Base-by-base conservation (phyloP, 64 coral and sea anemone species). In the Trachythela sp. region DNA sequence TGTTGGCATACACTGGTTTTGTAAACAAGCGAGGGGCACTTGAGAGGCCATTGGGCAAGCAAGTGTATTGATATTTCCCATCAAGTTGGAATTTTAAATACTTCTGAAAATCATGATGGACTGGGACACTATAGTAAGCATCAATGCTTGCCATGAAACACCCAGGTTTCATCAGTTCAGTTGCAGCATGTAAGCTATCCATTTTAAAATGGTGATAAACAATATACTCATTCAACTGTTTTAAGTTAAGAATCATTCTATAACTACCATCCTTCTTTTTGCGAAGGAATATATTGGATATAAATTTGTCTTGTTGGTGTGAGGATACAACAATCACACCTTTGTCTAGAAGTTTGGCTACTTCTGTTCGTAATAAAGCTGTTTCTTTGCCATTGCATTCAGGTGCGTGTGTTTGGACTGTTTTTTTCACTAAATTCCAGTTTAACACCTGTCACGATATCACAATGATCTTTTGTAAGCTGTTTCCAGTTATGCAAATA, bases 71-170 rank as follows among this genome's bases (percentile, higher is more conserved):
- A 80, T 37, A 80, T 80, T 30, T 80, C 13, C 75, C 75, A 17
- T 80, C 33, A 80, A 80, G 34, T 80, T 80, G 32, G 38, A 80
- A 80, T 36, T 80, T 80, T 13, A 80, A 18, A 37, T 80, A 80
- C 37, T 80, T 80, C 30, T 80, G 75, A 80, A 80, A 80, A 17
- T 15, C 33, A 9, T 35, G 75, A 29, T 80, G 75, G 15, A 80
- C 37, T 15, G 34, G 75, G 2, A 80, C 75, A 80, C 75, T 80
- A 39, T 80, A 80, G 20, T 80, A 80, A 36, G 75, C 75, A 39
- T 80, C 75, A 36, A 80, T 80, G 75, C 27, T 34, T 39, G 75
- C 75, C 75, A 80, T 80, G 31, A 80, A 80, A 29, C 75, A 80
- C 15, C 75, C 75, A 34, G 34, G 75, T 22, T 80, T 35, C 75